phyloP scores from a whole-genome alignment of 2,888 invertebrate genomes.

The Cephus pulcher region DNA sequence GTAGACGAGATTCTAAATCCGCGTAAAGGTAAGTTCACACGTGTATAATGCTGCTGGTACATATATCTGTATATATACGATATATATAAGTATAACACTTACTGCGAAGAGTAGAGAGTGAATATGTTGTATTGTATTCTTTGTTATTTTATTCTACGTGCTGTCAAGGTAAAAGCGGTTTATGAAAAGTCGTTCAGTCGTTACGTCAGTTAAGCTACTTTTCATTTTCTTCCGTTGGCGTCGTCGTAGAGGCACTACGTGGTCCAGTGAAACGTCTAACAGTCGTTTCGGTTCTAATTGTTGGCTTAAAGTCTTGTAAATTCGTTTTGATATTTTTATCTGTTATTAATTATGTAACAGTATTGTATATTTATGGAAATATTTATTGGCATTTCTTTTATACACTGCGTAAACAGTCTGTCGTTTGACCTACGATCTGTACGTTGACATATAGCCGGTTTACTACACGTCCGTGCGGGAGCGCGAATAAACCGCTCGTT shows the following conservation, averaged over 20 bases:
- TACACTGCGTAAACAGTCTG: not conserved
- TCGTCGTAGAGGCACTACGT: not conserved
- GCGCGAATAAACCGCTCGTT: constrained; percentile 8
- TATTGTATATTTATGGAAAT: not conserved
- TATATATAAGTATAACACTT: not conserved
- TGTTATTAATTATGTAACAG: too few relatives aligned
- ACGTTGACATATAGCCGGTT: not conserved
- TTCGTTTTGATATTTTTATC: not conserved
- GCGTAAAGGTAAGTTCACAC: not conserved
- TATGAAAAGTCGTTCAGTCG: not conserved
- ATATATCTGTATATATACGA: not conserved
- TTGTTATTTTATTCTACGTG: not conserved
- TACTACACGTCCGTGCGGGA: not conserved
- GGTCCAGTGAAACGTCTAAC: not conserved
- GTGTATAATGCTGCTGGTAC: not conserved
- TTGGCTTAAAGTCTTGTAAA: not conserved
- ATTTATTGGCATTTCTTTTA: not conserved
- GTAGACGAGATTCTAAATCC: not conserved
- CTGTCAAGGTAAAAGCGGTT: not conserved
- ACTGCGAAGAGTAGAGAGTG: not conserved
- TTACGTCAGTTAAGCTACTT: not conserved
- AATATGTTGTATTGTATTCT: not conserved
- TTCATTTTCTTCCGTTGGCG: not conserved
- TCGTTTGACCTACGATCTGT: not conserved
- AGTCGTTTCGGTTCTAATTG: too few relatives aligned